These are phyloP conservation scores for Sebastes reedi DNA, from an alignment of 2,797 vertebrate genomes.

Conservation along the genomic window DNA sequence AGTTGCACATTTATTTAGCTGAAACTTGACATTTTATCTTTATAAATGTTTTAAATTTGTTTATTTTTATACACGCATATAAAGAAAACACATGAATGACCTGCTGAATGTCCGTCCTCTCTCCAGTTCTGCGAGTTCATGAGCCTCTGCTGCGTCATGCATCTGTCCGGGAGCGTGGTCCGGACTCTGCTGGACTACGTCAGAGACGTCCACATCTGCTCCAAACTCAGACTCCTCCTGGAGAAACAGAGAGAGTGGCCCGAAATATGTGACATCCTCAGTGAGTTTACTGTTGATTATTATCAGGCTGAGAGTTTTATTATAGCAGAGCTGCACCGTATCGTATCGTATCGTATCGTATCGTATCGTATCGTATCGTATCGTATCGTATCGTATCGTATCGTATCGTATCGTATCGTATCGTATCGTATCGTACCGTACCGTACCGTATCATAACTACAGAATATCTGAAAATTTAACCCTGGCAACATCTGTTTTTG, in stretches of 20 bases:
- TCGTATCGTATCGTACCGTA: too few species aligned
- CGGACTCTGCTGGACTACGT: slow-evolving; percentile 85
- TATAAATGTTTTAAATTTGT: not conserved
- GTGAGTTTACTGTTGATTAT: slow-evolving; percentile 66
- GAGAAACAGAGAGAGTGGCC: slow-evolving; percentile 85
- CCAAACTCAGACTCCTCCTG: slow-evolving; percentile 79
- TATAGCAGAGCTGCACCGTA: too few species aligned
- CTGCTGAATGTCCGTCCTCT: not conserved
- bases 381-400: too few species aligned
- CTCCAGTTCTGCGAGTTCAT: slow-evolving; percentile 90
- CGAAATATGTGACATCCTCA: slow-evolving; percentile 82
- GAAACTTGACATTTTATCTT: not conserved
- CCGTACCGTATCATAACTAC: too few species aligned
- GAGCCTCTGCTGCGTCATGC: slow-evolving; percentile 84
- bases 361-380: too few species aligned
- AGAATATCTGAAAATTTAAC: too few species aligned
- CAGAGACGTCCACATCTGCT: slow-evolving; percentile 82
- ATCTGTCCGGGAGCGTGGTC: slow-evolving; percentile 82
- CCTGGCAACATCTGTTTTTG: too few species aligned
- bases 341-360: too few species aligned
- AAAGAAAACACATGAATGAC: not conserved
- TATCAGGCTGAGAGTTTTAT: too few species aligned
- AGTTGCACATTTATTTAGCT: not conserved
- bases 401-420: too few species aligned
- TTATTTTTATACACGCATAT: not conserved